Evolutionary conservation across 2,797 vertebrate species (phyloP), one percentile per base, ranked within the genome.

Genomic region (Xiphorhynchus erythropygius): DNA sequence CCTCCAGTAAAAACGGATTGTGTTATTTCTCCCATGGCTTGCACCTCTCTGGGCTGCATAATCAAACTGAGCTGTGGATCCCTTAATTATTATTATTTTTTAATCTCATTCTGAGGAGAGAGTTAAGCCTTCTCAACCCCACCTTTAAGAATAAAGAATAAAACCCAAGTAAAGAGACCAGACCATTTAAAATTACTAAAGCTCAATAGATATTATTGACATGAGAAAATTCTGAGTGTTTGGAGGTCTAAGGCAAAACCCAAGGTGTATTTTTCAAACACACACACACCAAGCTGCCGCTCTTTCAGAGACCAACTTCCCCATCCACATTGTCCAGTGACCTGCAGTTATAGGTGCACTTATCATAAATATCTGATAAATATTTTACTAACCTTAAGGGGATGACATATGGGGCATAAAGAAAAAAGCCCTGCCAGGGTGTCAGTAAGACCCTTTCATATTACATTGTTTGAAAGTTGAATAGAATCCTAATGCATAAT

Each of bases 351-450:
- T 76, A 89, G 89, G 78, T 70, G 71, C 85, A 55, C 74, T 90
- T 64, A 67, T 49, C n/a, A 1, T 92, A 91, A 97, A 96, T 83
- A 89, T 63, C 85, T 96, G 89, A 96, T 97, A 96, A 96, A 96
- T 96, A 94, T 95, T 97, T 97, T 92, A 96, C 91, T 85, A 93
- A 96, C 89, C 94, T 95, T 84, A 95, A 97, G 85, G 87, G 79
- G 70, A 93, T 93, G 93, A 87, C 93, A 95, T 96, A 95, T 93
- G 96, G 93, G 57, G 75, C 73, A 89, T 96, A 69, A 75, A 93
- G 83, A 59, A 77, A 47, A 90, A 91, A 92, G 79, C 91, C 88
- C 81, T 94, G 55, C 87, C 84, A 84, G 78, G 41, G 37, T 96
- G 92, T 86, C 91, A 86, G 46, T 85, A 82, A 76, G 71, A 89